Conservation (phyloP, 2,113 vertebrate genomes). For the Orientallactaga bullata region DNA sequence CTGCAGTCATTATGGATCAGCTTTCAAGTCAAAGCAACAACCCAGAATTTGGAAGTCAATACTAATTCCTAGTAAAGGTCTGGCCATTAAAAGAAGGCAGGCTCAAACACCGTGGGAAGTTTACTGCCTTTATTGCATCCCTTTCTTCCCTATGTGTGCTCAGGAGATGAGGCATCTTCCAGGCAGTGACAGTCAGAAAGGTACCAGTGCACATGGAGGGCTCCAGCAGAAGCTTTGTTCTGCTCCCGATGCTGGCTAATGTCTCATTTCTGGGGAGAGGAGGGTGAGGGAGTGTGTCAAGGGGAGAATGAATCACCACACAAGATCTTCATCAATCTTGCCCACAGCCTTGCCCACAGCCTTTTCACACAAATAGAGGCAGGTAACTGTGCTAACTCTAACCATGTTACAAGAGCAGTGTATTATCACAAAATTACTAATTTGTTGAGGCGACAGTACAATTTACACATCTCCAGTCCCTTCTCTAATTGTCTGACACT, state of each 20-base stretch:
- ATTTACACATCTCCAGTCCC: slow-evolving; percentile 80
- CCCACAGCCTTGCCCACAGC: slow-evolving; percentile 38
- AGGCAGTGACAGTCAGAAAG: background rate
- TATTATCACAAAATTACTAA: slow-evolving; percentile 79
- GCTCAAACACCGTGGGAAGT: background rate
- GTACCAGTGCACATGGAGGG: accelerated
- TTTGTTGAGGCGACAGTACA: slow-evolving; percentile 79
- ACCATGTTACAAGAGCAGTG: slow-evolving; percentile 69
- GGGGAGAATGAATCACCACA: slow-evolving; percentile 60
- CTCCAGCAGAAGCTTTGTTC: background rate
- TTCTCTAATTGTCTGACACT: slow-evolving; percentile 81
- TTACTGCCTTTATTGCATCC: accelerated
- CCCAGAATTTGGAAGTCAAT: background rate
- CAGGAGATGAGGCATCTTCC: background rate
- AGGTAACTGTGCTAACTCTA: slow-evolving; percentile 62
- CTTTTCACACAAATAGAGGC: slow-evolving; percentile 67
- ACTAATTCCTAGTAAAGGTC: background rate
- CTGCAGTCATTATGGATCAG: background rate
- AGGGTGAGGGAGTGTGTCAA: background rate
- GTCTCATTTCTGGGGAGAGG: slow-evolving; percentile 35
- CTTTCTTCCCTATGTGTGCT: background rate
- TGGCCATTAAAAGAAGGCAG: background rate
- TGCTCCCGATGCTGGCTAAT: background rate
- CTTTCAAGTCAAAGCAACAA: background rate
- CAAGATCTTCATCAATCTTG: slow-evolving; percentile 74